Base-by-base conservation (phyloP, 2,797 vertebrate genomes). In the Gymnocypris eckloni region DNA sequence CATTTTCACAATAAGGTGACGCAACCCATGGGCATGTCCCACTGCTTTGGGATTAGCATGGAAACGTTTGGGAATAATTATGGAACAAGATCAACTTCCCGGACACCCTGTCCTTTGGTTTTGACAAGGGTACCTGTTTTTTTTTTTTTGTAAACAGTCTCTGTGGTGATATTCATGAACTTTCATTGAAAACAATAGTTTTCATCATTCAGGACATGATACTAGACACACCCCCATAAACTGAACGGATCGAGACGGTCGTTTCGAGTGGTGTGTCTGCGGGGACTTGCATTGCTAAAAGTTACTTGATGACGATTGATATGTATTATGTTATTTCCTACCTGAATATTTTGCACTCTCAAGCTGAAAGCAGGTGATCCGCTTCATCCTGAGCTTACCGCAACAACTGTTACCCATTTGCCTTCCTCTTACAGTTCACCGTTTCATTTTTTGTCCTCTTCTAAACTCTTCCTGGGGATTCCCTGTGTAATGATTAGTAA, bases 251-350 rank as follows among this genome's bases (percentile, higher is more conserved):
- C 54, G 10, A 75, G 71, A 82, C 16, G 37, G 61, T 70, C 33
- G 9, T 70, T 77, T 86, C 5, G 20, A 66, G 73, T 73, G 79
- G 52, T 81, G 71, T 80, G 81, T 82, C 73, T 88, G 79, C 56
- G 8, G 48, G 37, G 39, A 43, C n/a, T 78, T 84, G 71, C 54
- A 10, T 77, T 56, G 75, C 66, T 66, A 80, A 80, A 86, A 72
- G 41, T 93, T 94, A 95, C 94, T 91, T 93, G 91, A 90, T 90
- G 82, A 89, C 90, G 90, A 94, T 93, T 95, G 84, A 95, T 95
- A 88, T 87, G 94, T 95, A 85, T 77, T 79, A 10, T 64, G 75
- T 83, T 86, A 25, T 80, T 89, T 89, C 84, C 85, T 87, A 82
- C 25, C 67, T 81, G 86, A 77, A 79, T 28, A 82, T 88, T 88